A percentile compares a stretch with the other conserved stretches of the same genome.
Conservation (phyloP, 2,888 invertebrate genomes). For the Zootermopsis nevadensis region DNA sequence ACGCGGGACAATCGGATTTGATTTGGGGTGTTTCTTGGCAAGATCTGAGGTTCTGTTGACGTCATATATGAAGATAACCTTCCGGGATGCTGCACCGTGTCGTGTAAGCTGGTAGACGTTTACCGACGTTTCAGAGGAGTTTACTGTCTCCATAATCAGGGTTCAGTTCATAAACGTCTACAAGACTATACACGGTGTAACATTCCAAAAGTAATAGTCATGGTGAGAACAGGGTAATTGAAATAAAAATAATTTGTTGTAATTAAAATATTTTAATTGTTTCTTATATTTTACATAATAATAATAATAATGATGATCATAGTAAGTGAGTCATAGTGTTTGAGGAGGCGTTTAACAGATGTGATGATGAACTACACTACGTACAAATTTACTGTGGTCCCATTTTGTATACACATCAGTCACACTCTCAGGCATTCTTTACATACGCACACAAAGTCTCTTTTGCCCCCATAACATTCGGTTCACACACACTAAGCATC, state of each 20-base stretch:
- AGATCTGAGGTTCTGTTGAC: no score
- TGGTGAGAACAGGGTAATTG: no score
- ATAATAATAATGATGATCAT: neutral
- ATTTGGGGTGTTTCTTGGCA: no score
- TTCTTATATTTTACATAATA: neutral
- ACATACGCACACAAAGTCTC: neutral
- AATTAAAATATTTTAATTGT: neutral
- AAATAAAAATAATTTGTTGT: neutral
- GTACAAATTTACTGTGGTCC: slow-evolving; percentile 5
- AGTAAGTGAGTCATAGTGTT: neutral
- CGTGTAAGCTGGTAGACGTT: no score
- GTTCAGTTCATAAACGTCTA: no score
- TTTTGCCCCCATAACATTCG: neutral
- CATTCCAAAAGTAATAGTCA: no score
- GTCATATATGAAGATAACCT: no score
- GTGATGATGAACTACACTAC: neutral
- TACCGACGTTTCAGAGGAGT: no score
- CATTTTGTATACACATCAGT: neutral
- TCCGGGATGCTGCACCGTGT: no score
- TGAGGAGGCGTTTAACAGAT: neutral
- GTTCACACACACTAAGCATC: neutral
- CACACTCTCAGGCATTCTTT: neutral
- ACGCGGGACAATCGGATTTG: no score
- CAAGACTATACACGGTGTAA: no score
- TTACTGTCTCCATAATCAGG: no score